Base-by-base conservation (phyloP, 2,888 invertebrate genomes). In the Flexamia atlantica region DNA sequence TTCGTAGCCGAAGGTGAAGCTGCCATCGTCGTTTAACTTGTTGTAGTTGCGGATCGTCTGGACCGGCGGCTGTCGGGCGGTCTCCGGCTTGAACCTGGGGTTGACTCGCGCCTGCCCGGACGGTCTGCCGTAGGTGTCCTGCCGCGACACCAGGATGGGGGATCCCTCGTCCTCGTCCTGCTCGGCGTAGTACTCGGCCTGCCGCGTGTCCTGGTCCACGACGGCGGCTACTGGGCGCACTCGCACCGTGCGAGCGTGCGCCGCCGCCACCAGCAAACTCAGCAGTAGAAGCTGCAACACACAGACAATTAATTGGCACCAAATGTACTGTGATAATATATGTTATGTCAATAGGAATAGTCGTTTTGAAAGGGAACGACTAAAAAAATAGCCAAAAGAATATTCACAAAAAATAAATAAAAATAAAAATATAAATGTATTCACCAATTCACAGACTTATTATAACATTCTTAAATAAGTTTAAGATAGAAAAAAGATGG, bases 1-100 rank as follows among this genome's bases (percentile, higher is more conserved):
- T 90, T 96, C 95, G 90, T 96, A 96, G 50, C 96, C 96, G 90
- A 96, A 96, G 10, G 96, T 96, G 90, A 96, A 96, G 84, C 95
- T 95, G 83, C 96, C 96, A 87, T 96, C 96, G 89, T 96, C 95
- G 90, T 96, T 96, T 28, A 93, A 92, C 91, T 96, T 95, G 89
- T 95, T 96, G 90, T 96, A 96, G 89, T 96, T 96, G 85, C 95
- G 92, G 87, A 96, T 95, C 20, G 96, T 96, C 90, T 96, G 95
- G 0, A 96, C 95, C 0, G 95, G 95, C 1, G 95, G 95, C 76
- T 93, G 92, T 89, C 94, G 95, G 0, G 91, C 89, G 2, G 92
- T 90, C 28, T 92, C 90, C 0, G 91, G 87, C 88, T 93, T 93
- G 10, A 91, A 91, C 80, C 92, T 90, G 0, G 91, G 89, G 25